phyloP scores from a whole-genome alignment of 2,113 vertebrate genomes.

The Isichthys henryi region DNA sequence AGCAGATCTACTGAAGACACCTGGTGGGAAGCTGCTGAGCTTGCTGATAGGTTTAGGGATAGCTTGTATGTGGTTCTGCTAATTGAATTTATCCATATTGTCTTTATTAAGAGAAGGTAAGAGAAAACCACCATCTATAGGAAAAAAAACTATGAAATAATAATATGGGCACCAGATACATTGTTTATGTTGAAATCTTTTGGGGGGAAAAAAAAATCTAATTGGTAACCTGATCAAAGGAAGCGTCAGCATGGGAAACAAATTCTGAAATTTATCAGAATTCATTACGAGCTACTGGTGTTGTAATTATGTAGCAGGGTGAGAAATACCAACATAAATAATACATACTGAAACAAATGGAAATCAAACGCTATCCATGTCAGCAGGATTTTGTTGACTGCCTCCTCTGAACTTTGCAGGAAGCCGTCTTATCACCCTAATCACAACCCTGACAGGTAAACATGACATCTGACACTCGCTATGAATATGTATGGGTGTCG shows the following conservation, averaged over 20 bases:
- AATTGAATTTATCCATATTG: neutral
- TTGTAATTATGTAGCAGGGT: slow-evolving; percentile 64
- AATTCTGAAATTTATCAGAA: slow-evolving; percentile 96
- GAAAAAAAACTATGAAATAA: slow-evolving; percentile 73
- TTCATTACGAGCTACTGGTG: slow-evolving; percentile 87
- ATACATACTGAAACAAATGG: slow-evolving; percentile 38
- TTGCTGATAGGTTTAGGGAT: neutral
- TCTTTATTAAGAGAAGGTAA: neutral
- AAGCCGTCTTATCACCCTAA: slow-evolving; percentile 51
- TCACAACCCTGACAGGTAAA: slow-evolving; percentile 52
- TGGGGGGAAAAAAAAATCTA: slow-evolving; percentile 56
- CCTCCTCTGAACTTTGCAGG: slow-evolving; percentile 33
- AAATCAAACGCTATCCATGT: slow-evolving; percentile 65
- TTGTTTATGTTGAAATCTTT: slow-evolving; percentile 64
- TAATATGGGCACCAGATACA: slow-evolving; percentile 84
- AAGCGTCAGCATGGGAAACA: slow-evolving; percentile 72
- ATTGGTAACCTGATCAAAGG: slow-evolving; percentile 89
- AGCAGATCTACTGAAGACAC: neutral
- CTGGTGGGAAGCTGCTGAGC: neutral
- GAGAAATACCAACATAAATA: slow-evolving; percentile 62
- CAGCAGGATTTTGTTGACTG: slow-evolving; percentile 51
- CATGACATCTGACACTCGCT: slow-evolving; percentile 43
- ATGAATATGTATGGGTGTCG: slow-evolving; percentile 43
- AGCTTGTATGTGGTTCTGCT: neutral
- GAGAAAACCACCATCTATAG: slow-evolving; percentile 31